phyloP scores from a whole-genome alignment of 2,797 vertebrate genomes.

The Diceros bicornis region DNA sequence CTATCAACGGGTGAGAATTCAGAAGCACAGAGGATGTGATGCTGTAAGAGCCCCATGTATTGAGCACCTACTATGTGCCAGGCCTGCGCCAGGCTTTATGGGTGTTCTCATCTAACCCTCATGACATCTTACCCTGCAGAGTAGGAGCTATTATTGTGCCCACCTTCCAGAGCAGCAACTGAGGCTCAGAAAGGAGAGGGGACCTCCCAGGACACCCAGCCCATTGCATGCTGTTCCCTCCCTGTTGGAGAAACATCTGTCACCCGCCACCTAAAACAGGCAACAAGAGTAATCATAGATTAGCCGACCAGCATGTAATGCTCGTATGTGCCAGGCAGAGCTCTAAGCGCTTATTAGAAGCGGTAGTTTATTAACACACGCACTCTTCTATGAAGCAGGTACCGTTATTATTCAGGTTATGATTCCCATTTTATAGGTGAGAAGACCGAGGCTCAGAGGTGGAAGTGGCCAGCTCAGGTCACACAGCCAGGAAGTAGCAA shows the following conservation, averaged over 20 bases:
- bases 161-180: not conserved
- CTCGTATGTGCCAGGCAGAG: too few relatives aligned
- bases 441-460: not conserved
- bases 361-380: not conserved
- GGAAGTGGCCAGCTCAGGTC: not conserved
- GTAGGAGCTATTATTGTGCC: not conserved
- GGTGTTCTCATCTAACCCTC: not conserved
- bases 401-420: fast-evolving
- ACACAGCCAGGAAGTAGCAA: too few relatives aligned
- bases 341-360: not conserved
- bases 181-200: not conserved
- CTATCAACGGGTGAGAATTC: fast-evolving
- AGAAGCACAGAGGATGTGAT: not conserved
- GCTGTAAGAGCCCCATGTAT: fast-evolving
- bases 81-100: not conserved
- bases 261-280: not conserved
- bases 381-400: not conserved
- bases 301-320: fast-evolving
- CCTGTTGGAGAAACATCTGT: not conserved
- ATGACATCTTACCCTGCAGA: too few relatives aligned
- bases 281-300: not conserved
- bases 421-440: not conserved
- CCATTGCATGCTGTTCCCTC: not conserved
- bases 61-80: not conserved
- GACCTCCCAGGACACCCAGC: not conserved